Evolutionary conservation across 2,113 vertebrate species (phyloP).

Genomic region (Ictalurus furcatus): DNA sequence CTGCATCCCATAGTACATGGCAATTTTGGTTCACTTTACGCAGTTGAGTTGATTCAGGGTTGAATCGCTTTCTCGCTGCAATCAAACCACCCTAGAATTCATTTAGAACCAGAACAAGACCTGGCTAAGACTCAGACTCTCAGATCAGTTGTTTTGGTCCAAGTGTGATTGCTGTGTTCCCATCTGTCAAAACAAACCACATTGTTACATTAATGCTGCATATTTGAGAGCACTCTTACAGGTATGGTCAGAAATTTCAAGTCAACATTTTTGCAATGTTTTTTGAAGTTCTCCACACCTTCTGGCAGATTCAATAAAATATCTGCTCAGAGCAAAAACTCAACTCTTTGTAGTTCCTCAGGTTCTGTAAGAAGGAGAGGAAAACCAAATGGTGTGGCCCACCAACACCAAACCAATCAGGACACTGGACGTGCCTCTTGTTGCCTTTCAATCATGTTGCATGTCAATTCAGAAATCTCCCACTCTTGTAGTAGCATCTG

Average conservation of each 20-base stretch:
- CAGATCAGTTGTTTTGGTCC: neutral
- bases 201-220: neutral
- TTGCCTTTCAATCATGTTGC: neutral
- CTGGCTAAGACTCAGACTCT: neutral
- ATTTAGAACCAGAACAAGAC: neutral
- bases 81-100: neutral
- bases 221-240: neutral
- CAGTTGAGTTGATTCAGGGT: neutral
- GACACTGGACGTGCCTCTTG: too few species aligned
- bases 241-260: neutral
- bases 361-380: neutral
- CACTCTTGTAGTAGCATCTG: neutral
- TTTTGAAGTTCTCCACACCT: neutral
- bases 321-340: neutral
- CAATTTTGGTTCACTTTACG: neutral
- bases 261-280: neutral
- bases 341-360: neutral
- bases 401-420: neutral
- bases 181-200: neutral
- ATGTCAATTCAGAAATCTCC: neutral
- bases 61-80: neutral
- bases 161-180: neutral
- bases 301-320: neutral
- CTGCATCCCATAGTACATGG: neutral
- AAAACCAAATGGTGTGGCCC: neutral